These are phyloP conservation scores for Corynorhinus townsendii DNA, from an alignment of 2,113 vertebrate species.

Conservation along the genomic window DNA sequence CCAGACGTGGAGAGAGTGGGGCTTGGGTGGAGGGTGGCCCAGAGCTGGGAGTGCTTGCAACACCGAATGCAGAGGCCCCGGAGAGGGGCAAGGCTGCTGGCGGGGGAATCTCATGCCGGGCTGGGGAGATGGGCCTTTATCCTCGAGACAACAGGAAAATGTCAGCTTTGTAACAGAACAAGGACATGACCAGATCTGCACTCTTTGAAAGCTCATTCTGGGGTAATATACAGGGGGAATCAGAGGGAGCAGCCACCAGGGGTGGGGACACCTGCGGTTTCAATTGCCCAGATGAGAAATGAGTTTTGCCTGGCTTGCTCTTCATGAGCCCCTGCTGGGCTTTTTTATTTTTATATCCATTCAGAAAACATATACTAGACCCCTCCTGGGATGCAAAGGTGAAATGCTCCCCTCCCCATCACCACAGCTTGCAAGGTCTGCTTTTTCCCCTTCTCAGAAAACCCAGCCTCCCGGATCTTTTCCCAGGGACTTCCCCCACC, in stretches of 20 bases:
- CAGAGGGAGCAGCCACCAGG: not conserved
- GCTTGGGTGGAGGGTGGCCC: not conserved
- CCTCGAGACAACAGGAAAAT: conserved; percentile 5
- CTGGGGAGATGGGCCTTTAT: not conserved
- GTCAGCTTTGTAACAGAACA: conserved; percentile 35
- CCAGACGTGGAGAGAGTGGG: not conserved
- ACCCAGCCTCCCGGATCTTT: not conserved
- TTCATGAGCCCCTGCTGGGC: not conserved
- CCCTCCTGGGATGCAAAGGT: not conserved
- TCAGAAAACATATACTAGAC: not conserved
- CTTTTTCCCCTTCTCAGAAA: conserved; percentile 13
- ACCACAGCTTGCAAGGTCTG: not conserved
- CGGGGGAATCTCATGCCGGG: not conserved
- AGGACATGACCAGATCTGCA: not conserved
- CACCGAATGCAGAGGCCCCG: not conserved
- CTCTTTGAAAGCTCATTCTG: conserved; percentile 36
- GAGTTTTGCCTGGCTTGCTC: conserved; percentile 32
- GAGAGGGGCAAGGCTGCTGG: not conserved
- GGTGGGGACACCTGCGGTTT: not conserved
- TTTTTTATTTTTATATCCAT: conserved; percentile 36
- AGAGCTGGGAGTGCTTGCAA: not conserved
- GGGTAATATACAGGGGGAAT: conserved; percentile 1
- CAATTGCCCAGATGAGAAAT: not conserved
- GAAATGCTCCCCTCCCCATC: not conserved
- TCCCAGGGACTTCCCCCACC: not conserved